phyloP scores from a whole-genome alignment of 2,113 vertebrate species.

The Rostratula benghalensis region DNA sequence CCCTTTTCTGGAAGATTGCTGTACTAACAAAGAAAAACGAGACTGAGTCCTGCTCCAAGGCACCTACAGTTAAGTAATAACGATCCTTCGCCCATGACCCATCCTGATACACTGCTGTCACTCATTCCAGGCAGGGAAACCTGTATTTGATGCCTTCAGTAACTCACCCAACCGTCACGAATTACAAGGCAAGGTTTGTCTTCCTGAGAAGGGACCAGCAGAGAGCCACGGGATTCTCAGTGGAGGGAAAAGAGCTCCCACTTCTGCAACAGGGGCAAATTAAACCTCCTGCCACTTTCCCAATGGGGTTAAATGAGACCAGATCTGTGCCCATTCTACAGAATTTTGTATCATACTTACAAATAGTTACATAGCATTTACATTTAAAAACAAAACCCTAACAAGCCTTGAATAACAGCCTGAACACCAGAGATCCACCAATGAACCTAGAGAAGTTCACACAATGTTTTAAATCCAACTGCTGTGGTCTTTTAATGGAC shows the following conservation, averaged over 20 bases:
- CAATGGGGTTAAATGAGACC: neutral
- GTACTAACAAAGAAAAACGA: neutral
- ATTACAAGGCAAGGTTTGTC: neutral
- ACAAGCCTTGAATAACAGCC: neutral
- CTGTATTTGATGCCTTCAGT: neutral
- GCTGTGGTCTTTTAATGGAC: neutral
- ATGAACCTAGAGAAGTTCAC: neutral
- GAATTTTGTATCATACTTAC: neutral
- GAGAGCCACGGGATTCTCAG: neutral
- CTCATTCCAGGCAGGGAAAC: neutral
- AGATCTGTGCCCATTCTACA: neutral
- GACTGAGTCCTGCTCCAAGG: neutral
- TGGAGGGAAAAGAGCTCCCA: neutral
- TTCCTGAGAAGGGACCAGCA: neutral
- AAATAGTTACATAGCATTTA: neutral
- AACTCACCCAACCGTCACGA: neutral
- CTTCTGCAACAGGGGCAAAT: neutral
- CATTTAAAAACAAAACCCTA: neutral
- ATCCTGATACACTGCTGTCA: neutral
- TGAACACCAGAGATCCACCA: neutral
- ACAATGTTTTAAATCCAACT: neutral
- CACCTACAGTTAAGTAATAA: neutral
- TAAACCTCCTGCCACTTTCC: neutral
- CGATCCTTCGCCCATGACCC: neutral
- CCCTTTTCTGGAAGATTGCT: neutral